phyloP scores from a whole-genome alignment of 2,888 invertebrate genomes.

The Camptogramma bilineatum region DNA sequence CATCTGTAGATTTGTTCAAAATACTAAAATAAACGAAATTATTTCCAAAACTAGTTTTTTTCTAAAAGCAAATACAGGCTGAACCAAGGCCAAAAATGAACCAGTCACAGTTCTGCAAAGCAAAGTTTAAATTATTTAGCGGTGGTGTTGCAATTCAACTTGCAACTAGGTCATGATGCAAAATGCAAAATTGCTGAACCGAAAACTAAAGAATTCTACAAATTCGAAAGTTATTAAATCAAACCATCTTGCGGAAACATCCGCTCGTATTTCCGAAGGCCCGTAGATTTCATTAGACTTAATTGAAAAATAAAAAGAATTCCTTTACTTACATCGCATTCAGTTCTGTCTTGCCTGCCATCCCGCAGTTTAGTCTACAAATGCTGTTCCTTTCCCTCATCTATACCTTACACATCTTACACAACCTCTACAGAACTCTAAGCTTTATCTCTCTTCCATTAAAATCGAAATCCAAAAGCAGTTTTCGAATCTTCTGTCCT shows the following conservation, averaged over 20 bases:
- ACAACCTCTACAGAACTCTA: conserved; percentile 33
- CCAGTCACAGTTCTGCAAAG: background rate
- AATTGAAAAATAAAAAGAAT: conserved; percentile 77
- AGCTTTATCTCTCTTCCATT: conserved; percentile 29
- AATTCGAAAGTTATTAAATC: conserved; percentile 40
- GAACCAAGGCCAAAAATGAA: background rate
- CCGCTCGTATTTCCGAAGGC: conserved; percentile 45
- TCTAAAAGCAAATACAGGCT: no score
- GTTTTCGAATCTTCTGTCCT: conserved; percentile 50
- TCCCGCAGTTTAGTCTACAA: conserved; percentile 73
- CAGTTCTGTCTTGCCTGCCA: conserved; percentile 65
- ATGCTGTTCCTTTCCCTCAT: conserved; percentile 53
- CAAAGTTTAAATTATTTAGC: background rate
- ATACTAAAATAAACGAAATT: no score
- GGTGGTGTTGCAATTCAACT: background rate
- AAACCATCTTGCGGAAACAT: conserved; percentile 46
- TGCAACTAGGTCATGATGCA: conserved; percentile 6
- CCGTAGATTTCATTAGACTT: conserved; percentile 72
- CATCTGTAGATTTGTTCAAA: no score
- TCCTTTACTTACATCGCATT: conserved; percentile 72
- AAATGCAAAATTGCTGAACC: conserved; percentile 15
- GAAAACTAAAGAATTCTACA: conserved; percentile 20
- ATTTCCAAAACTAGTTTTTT: no score
- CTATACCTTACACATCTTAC: conserved; percentile 37
- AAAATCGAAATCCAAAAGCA: conserved; percentile 44